These are phyloP conservation scores for Phalacrocorax brasilianus DNA, from an alignment of 2,113 vertebrate species.

Conservation along the genomic window DNA sequence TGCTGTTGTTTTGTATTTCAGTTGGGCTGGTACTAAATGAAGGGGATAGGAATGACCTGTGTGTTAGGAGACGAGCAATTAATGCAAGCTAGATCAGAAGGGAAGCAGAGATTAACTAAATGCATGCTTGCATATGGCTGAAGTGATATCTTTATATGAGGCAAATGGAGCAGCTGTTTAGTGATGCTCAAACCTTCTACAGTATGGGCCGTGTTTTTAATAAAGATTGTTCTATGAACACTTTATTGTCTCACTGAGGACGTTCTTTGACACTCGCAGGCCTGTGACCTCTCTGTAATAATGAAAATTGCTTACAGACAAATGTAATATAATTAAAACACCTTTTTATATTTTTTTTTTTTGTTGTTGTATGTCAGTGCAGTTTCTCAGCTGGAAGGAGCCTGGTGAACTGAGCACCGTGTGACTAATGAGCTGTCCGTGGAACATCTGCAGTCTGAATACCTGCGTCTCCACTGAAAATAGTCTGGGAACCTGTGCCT, in stretches of 20 bases:
- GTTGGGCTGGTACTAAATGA: not conserved
- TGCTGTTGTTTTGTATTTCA: not conserved
- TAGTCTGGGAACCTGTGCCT: not conserved
- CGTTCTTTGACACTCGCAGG: not conserved
- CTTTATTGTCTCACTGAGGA: not conserved
- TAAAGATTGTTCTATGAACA: not conserved
- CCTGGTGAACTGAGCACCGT: not conserved
- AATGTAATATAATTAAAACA: not conserved
- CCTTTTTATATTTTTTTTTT: not conserved
- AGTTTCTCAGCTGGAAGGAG: not conserved
- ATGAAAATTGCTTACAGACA: not conserved
- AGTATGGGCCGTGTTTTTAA: not conserved
- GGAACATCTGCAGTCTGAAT: not conserved
- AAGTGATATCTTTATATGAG: not conserved
- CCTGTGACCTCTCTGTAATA: not conserved
- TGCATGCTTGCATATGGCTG: not conserved
- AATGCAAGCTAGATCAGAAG: not conserved
- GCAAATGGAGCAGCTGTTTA: not conserved
- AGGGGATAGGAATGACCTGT: not conserved
- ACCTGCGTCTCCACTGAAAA: not conserved
- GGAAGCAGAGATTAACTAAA: not conserved
- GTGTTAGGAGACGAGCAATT: not conserved
- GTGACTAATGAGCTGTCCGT: conserved; percentile 13
- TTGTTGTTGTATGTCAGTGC: not conserved
- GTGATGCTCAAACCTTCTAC: not conserved